Percentiles rank a stretch among this genome's conserved stretches.
Evolutionary conservation across 2,888 invertebrate genomes (phyloP).

Genomic region (Ormyrus pomaceus): DNA sequence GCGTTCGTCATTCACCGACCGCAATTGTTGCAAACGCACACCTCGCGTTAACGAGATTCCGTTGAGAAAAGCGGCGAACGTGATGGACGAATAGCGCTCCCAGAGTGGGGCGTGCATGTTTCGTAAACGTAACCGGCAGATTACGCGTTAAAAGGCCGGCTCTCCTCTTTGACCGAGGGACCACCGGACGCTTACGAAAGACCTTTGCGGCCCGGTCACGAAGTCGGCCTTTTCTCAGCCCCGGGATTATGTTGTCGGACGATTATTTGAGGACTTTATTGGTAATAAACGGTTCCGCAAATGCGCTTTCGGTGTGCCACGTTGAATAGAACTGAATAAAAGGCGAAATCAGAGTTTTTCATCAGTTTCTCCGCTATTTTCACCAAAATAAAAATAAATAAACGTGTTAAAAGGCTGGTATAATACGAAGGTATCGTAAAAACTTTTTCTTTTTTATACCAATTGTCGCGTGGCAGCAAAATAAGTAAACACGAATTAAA

Average conservation of each 20-base stretch:
- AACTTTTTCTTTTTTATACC: too few species aligned
- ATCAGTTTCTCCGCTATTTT: not conserved
- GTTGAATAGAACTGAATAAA: not conserved
- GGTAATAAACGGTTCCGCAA: not conserved
- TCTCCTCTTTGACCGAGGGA: not conserved
- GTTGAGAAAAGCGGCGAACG: slow-evolving; percentile 22
- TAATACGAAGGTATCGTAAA: too few species aligned
- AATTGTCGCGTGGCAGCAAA: too few species aligned
- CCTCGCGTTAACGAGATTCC: not conserved
- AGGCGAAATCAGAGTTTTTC: not conserved
- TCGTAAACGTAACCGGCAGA: slow-evolving; percentile 26
- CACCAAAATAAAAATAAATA: not conserved
- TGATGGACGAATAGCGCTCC: slow-evolving; percentile 45
- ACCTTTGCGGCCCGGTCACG: slow-evolving; percentile 34
- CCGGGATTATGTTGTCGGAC: not conserved
- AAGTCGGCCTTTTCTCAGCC: not conserved
- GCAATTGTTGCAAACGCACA: too few species aligned
- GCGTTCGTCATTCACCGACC: slow-evolving; percentile 1
- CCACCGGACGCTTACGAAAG: slow-evolving; percentile 3
- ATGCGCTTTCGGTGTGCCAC: not conserved
- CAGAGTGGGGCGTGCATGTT: slow-evolving; percentile 1
- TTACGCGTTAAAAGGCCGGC: not conserved
- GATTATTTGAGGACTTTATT: not conserved
- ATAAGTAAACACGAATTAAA: too few species aligned
- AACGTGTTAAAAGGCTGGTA: not conserved